Evolutionary conservation across 2,797 vertebrate species (phyloP).

Genomic region (Melanotaenia maccullochi): DNA sequence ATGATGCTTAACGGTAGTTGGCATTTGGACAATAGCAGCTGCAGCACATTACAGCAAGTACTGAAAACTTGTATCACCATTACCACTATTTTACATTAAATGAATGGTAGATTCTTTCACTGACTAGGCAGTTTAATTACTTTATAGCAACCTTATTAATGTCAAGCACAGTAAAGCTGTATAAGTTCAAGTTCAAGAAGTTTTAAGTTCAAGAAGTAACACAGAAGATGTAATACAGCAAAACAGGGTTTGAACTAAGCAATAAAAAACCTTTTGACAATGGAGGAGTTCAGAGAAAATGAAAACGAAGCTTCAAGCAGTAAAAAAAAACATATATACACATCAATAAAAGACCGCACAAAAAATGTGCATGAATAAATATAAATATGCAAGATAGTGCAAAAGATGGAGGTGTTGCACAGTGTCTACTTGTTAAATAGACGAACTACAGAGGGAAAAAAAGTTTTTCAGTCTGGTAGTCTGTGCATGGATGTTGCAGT

Average conservation of each 20-base stretch:
- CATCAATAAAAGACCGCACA: neutral
- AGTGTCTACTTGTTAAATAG: neutral
- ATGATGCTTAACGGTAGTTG: conserved; percentile 51
- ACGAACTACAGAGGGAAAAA: neutral
- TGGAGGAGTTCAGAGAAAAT: too few relatives aligned
- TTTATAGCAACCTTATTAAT: neutral
- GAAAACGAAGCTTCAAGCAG: too few relatives aligned
- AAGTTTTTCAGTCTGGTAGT: neutral
- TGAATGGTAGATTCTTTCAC: neutral
- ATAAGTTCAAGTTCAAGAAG: too few relatives aligned
- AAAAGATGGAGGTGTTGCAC: neutral
- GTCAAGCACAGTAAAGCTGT: neutral
- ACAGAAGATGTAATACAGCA: too few relatives aligned
- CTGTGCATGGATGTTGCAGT: neutral
- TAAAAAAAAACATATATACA: neutral
- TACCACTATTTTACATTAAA: neutral
- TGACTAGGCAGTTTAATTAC: neutral
- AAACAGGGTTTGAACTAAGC: too few relatives aligned
- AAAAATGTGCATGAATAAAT: too few relatives aligned
- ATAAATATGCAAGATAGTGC: neutral
- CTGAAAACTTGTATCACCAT: conserved; percentile 20
- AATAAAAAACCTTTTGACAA: too few relatives aligned
- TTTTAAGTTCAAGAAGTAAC: too few relatives aligned
- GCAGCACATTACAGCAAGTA: conserved; percentile 16
- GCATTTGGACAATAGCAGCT: conserved; percentile 49